phyloP scores from a whole-genome alignment of 2,888 invertebrate species.

The Willowsia nigromaculata region DNA sequence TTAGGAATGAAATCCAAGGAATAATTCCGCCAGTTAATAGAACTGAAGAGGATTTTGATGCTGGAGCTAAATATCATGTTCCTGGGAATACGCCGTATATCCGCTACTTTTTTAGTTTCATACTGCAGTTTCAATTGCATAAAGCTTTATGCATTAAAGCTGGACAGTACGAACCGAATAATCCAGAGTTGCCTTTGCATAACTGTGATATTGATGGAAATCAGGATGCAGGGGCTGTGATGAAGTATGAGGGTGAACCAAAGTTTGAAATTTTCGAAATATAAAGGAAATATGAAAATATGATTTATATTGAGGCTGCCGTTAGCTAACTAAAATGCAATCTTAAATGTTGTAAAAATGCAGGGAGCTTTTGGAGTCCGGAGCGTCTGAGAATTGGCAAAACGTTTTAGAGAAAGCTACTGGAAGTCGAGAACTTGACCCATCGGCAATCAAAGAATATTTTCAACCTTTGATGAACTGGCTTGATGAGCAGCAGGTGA shows the following conservation, averaged over 20 bases:
- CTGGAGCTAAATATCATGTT: conserved; percentile 91
- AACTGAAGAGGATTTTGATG: conserved; percentile 89
- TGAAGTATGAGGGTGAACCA: conserved; percentile 2
- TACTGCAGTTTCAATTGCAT: conserved; percentile 82
- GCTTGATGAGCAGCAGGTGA: too few relatives aligned
- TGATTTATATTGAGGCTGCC: not conserved
- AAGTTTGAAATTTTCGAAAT: too few relatives aligned
- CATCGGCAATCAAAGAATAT: conserved; percentile 88
- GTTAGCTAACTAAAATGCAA: conserved; percentile 67
- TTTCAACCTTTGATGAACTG: conserved; percentile 91
- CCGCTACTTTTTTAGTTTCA: conserved; percentile 82
- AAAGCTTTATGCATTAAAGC: conserved; percentile 81
- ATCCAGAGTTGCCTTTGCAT: conserved; percentile 80
- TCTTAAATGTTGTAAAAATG: too few relatives aligned
- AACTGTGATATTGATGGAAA: conserved; percentile 81
- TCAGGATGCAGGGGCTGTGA: conserved; percentile 69
- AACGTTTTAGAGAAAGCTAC: conserved; percentile 91
- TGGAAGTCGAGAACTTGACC: conserved; percentile 86
- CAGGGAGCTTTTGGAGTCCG: too few relatives aligned
- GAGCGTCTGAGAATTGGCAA: conserved; percentile 85
- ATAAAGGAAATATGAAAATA: too few relatives aligned
- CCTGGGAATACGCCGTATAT: conserved; percentile 85
- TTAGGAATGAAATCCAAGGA: conserved; percentile 83
- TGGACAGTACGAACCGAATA: conserved; percentile 79
- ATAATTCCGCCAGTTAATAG: conserved; percentile 87